Base-by-base conservation (phyloP, 2,888 invertebrate genomes). In the Drosophila suboccidentalis region DNA sequence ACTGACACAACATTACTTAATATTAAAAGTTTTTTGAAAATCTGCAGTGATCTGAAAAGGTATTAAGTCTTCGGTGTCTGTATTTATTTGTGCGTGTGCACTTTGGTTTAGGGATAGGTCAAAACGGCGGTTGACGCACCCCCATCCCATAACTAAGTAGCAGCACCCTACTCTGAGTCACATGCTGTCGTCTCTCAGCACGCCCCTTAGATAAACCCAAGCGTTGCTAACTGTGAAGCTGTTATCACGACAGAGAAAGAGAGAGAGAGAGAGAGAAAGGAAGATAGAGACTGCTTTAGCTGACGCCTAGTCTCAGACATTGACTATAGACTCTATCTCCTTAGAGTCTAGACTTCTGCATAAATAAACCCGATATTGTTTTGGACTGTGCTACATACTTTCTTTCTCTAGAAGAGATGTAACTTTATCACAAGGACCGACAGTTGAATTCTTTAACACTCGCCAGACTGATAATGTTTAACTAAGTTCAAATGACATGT, bases 31-130 rank as follows among this genome's bases (percentile, higher is more conserved):
- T 22, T 22, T 10, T 9, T 11, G 3, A 22, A 19, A 10, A 9
- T 17, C 26, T 26, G 26, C 26, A 26, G 26, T 26, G 26, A 26
- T 26, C 26, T 5, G 26, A 26, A 26, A 26, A 5, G 26, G 26
- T 22, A 4, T 22, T 22, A 22, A 4, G 4, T 22, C 22, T 22
- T 22, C 22, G 4, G 4, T 22, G 22, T 22, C 4, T 22, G 9
- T 29, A 4, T 19, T 34, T 9, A 10, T 36, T 44, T 26, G 2
- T 17, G 54, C 13, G 13, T 29, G 17, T 49, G 38, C 6, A 50
- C 26, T 51, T 43, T 43, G 17, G 8, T 17, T 46, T 19, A 32
- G 59, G 64, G 77, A 55, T 74, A 74, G 74, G 71, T 74, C 74
- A 76, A 71, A 58, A 13, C 15, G 26, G 13, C 41, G 32, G n/a